Percentiles rank a stretch among this genome's conserved stretches.
Conservation (phyloP, 2,888 invertebrate genomes). For the Chorisops tibialis region DNA sequence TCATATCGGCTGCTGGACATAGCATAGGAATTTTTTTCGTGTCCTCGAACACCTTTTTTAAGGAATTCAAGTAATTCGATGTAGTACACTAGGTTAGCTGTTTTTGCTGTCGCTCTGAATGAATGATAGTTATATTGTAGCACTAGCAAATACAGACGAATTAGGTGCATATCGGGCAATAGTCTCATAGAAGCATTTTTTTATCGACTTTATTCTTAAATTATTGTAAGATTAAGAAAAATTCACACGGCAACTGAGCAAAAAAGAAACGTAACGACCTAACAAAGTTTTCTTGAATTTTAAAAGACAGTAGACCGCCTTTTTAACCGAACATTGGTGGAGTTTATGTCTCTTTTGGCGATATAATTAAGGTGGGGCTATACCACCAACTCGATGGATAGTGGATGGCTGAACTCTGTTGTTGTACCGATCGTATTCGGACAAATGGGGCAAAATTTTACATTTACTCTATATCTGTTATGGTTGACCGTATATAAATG, state of each 20-base stretch:
- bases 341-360: constrained; percentile 6
- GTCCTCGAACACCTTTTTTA: constrained; percentile 18
- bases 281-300: constrained; percentile 15
- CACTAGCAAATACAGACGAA: too few relatives aligned
- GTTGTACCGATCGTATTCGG: constrained; percentile 11
- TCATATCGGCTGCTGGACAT: not conserved
- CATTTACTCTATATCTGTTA: constrained; percentile 37
- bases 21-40: not conserved
- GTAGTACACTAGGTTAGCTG: not conserved
- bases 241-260: constrained; percentile 11
- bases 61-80: constrained; percentile 8
- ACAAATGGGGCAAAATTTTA: constrained; percentile 33
- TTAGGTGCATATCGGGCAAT: too few relatives aligned
- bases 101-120: not conserved
- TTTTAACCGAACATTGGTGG: constrained; percentile 18
- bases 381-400: constrained; percentile 4
- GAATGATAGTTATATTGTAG: too few relatives aligned
- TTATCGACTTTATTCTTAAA: constrained; percentile 1
- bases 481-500: constrained; percentile 54
- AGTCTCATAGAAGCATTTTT: too few relatives aligned
- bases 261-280: not conserved
- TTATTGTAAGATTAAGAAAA: constrained; percentile 1
- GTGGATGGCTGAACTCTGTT: not conserved
- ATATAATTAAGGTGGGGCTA: constrained; percentile 26
- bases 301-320: constrained; percentile 23